Base-by-base conservation (phyloP, 2,113 vertebrate genomes). In the Pseudolaguvia tuberculata region DNA sequence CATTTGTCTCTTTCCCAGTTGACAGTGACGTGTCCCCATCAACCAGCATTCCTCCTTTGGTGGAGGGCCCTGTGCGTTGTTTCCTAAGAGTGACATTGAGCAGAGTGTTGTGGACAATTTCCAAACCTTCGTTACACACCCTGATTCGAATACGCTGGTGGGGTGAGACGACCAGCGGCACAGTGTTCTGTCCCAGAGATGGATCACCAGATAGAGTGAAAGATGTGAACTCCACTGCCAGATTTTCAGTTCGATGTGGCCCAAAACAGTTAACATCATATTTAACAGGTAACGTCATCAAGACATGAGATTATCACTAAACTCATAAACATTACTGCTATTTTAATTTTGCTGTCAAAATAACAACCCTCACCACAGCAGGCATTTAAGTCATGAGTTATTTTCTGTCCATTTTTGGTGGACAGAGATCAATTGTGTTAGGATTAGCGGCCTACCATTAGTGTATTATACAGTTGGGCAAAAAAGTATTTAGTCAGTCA, bases 211-310 rank as follows among this genome's bases (percentile, higher is more conserved):
- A 78, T 7, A 90, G 91, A 20, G 94, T 90, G 23, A 91, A 88
- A 70, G 80, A 79, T 11, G 83, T 93, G 2, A 91, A 90, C 79
- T 92, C 88, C 59, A 94, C 92, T 2, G 85, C 90, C 47, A 92
- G 91, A 51, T 99, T 94, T 58, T 84, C 94, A 21, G 87, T 98
- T 35, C 92, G 93, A 69, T 97, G 95, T 78, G 94, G 96, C 50
- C 92, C 94, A 9, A 92, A 94, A 82, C 96, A 97, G 78, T 92
- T 99, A 57, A 87, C 91, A 20, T 95, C 95, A 0, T 99, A 98
- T 75, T 84, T 99, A 35, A 91, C 91, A 91, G 96, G 96, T 99
- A 86, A 59, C 5, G 1, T 72, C 1, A 48, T 31, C 21, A 42
- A 8, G 23, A 2, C n/a, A 45, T 25, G 17, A 47, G 1, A 48